Evolutionary conservation across 1,140 invertebrate genomes (phyloP).

Genomic region (Steinernema feltiae): DNA sequence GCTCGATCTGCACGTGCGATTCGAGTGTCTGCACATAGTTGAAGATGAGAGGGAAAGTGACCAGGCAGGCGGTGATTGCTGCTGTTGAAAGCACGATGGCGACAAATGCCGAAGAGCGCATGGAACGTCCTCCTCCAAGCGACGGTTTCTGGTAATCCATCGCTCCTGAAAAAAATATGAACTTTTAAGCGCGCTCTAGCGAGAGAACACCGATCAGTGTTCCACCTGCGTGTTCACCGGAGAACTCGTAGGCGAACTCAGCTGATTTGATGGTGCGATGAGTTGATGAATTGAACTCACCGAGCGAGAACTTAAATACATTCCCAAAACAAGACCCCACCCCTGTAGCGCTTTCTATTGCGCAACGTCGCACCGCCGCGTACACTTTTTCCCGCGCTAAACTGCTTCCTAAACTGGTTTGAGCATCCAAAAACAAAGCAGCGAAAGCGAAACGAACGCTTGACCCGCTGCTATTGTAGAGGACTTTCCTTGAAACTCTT

Average conservation of each 20-base stretch:
- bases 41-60: constrained; percentile 41
- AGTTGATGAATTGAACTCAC: constrained; percentile 1
- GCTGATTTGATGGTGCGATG: neutral
- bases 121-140: constrained; percentile 24
- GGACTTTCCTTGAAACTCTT: neutral
- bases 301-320: neutral
- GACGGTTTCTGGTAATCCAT: constrained; percentile 11
- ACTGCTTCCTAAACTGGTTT: constrained; percentile 4
- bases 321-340: constrained; percentile 1
- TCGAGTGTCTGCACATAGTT: constrained; percentile 43
- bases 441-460: constrained; percentile 8
- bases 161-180: constrained; percentile 2
- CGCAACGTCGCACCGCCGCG: neutral
- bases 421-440: constrained; percentile 1
- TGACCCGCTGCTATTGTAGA: neutral
- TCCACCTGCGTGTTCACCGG: neutral
- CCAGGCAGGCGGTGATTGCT: constrained; percentile 39
- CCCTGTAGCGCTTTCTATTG: neutral
- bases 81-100: constrained; percentile 41
- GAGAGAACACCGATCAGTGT: neutral
- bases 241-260: neutral
- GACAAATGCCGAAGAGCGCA: constrained; percentile 39
- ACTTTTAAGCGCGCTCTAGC: neutral
- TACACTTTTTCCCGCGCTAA: neutral
- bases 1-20: constrained; percentile 38